Percentiles rank a stretch among this genome's conserved stretches.
These are phyloP conservation scores for Glareola pratincola DNA, from an alignment of 2,113 vertebrate species.

Conservation along the genomic window DNA sequence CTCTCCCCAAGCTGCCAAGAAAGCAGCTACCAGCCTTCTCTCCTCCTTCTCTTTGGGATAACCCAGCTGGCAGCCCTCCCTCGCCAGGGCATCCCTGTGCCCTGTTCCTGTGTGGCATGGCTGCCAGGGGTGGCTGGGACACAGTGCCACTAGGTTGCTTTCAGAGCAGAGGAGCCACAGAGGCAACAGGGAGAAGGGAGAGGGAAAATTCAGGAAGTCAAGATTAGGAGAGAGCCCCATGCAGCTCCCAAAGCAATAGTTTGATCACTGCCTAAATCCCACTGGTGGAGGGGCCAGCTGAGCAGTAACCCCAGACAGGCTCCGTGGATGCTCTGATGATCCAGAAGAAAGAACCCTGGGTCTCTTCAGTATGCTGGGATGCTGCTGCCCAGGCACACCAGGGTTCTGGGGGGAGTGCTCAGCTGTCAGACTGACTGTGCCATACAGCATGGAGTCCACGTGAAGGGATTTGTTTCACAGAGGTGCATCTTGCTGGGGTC, in stretches of 20 bases:
- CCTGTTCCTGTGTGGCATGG: not conserved
- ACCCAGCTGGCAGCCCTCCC: not conserved
- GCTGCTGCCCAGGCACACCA: not conserved
- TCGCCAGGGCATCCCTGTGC: not conserved
- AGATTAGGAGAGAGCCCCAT: not conserved
- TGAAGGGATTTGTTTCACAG: not conserved
- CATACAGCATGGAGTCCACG: fast-evolving
- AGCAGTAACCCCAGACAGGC: not conserved
- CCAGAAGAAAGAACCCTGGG: not conserved
- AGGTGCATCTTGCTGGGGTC: not conserved
- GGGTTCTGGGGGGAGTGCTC: not conserved
- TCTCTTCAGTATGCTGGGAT: not conserved
- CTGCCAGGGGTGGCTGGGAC: not conserved
- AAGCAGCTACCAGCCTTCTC: not conserved
- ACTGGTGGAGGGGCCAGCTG: not conserved
- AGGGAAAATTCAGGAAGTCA: not conserved
- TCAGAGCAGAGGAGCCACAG: not conserved
- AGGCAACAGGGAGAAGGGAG: not conserved
- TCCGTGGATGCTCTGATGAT: not conserved
- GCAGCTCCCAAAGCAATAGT: not conserved
- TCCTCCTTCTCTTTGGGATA: not conserved
- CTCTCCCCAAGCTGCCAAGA: not conserved
- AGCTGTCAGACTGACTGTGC: not conserved
- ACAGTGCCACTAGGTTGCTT: not conserved
- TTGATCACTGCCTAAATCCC: not conserved